Base-by-base conservation (phyloP, 1,140 invertebrate genomes). In the Drosophila busckii region DNA sequence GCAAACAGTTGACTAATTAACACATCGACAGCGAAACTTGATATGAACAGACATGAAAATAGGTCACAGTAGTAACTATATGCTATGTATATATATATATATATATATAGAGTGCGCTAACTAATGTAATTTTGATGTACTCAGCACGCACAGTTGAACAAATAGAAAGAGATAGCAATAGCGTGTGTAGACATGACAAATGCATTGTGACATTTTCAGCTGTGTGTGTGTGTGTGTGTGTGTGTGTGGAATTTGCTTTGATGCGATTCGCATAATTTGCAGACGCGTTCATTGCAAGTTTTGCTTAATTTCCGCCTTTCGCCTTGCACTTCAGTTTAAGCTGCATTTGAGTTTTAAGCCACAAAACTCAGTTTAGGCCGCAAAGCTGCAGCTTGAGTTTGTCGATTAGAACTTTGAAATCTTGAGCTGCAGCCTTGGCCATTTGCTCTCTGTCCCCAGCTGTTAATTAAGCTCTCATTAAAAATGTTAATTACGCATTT, bases 61-160 rank as follows among this genome's bases (percentile, higher is more conserved):
- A 75, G 65, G 22, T 59, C 70, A 61, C 70, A 54, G 3, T 42
- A 37, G 38, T n/a, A 35, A 22, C 28, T 31, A 26, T 38, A 56
- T 41, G 16, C 29, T 15, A 52, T 52, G 28, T 37, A 17, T 9
- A 31, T 15, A n/a, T 40, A 13, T 38, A 20, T 9, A 16, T 19
- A 49, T 32, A 37, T 23, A 16, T 52, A 63, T 54, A 31, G 40
- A 48, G 34, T 22, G 49, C 7, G 41, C 37, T 12, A 50, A 26
- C 67, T 78, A 78, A 78, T 78, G 73, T 55, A 48, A 34, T 80
- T 78, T 78, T 78, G 67, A 78, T 78, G 71, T 59, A 78, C 65
- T 53, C 13, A 12, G 20, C 9, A 46, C 26, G 32, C 49, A 53
- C 22, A 55, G 52, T 56, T 55, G 29, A 42, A 23, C 42, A 44